A percentile compares a stretch with the other conserved stretches of the same genome.
phyloP scores from a whole-genome alignment of 2,113 vertebrate genomes.

The Gallinago undulata region DNA sequence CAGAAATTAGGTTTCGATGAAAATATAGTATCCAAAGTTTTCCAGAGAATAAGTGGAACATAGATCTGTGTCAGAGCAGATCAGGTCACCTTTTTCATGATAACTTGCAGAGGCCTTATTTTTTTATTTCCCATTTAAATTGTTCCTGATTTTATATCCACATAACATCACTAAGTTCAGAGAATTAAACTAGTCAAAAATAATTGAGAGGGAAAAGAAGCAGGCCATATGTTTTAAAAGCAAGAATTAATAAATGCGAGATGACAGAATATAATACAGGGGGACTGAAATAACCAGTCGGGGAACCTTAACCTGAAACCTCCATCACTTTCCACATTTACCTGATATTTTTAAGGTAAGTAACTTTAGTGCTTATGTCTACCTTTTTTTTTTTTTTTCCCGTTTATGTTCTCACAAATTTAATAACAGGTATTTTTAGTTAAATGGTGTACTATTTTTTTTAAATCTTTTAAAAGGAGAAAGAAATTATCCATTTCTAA shows the following conservation, averaged over 20 bases:
- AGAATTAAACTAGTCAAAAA: background rate
- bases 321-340: background rate
- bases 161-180: background rate
- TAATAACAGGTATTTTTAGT: background rate
- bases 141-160: background rate
- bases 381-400: background rate
- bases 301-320: background rate
- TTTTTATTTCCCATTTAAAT: conserved; percentile 30
- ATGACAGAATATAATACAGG: background rate
- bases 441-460: background rate
- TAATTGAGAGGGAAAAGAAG: background rate
- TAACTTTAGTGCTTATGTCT: background rate
- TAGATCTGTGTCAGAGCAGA: conserved; percentile 64
- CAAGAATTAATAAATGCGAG: background rate
- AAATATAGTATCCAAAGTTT: conserved; percentile 46
- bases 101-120: conserved; percentile 1
- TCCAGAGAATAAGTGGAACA: conserved; percentile 50
- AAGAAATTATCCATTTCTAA: background rate
- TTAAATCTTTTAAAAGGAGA: background rate
- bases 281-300: background rate
- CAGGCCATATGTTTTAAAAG: background rate
- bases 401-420: background rate
- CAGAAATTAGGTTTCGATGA: conserved; percentile 50
- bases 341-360: background rate
- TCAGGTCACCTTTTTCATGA: conserved; percentile 54